A percentile compares a stretch with the other conserved stretches of the same genome.
Conservation (phyloP, 2,113 vertebrate genomes). For the Chionomys nivalis region DNA sequence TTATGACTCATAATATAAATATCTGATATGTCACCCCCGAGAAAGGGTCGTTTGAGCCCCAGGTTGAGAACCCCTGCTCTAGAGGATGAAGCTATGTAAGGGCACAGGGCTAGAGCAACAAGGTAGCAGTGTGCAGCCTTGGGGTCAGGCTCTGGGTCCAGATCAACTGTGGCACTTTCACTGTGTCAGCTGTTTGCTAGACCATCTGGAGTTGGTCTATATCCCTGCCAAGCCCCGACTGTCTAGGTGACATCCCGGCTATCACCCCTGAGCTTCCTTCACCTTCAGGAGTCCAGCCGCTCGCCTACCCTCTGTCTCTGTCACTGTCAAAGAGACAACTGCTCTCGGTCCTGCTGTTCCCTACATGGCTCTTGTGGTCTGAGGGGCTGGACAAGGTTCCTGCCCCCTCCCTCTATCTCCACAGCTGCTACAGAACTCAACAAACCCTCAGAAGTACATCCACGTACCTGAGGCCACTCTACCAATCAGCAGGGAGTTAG, state of each 20-base stretch:
- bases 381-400: too few relatives aligned
- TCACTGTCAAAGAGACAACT: background rate
- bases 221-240: background rate
- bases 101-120: background rate
- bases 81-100: background rate
- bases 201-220: background rate
- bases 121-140: background rate
- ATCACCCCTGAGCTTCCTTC: background rate
- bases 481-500: background rate
- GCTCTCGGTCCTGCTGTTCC: too few relatives aligned
- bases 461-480: background rate
- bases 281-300: background rate
- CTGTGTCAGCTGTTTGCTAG: background rate
- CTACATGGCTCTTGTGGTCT: background rate
- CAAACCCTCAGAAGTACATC: background rate
- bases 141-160: background rate
- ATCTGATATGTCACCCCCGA: background rate
- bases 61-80: background rate
- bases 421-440: background rate
- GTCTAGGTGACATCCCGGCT: background rate
- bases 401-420: background rate
- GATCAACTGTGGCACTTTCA: too few relatives aligned
- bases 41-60: background rate
- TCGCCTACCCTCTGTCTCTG: background rate
- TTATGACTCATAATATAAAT: background rate